These are phyloP conservation scores for Phrynocephalus guinanensis DNA, from an alignment of 2,797 vertebrate species.

Conservation along the genomic window DNA sequence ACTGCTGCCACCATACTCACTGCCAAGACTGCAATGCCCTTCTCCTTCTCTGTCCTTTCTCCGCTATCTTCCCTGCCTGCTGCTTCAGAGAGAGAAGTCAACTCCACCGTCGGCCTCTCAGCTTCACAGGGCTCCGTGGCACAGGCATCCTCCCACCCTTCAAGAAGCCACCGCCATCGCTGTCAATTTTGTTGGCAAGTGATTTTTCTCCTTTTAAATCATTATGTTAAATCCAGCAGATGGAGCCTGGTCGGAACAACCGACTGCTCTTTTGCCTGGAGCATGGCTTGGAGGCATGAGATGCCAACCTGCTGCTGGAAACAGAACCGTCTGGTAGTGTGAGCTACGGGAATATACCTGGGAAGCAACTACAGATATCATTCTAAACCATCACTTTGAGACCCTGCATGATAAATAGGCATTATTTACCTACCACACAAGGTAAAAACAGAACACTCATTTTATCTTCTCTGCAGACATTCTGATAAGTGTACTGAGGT, in stretches of 20 bases:
- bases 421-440: neutral
- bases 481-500: neutral
- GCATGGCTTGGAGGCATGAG: neutral
- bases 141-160: neutral
- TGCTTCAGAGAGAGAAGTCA: neutral
- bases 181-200: too few relatives aligned
- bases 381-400: neutral
- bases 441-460: neutral
- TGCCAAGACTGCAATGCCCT: too few relatives aligned
- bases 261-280: neutral
- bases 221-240: neutral
- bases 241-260: neutral
- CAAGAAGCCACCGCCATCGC: neutral
- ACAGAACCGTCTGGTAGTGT: neutral
- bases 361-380: neutral
- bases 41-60: neutral
- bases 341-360: neutral
- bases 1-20: neutral
- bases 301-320: neutral
- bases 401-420: neutral
- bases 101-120: neutral
- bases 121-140: neutral
- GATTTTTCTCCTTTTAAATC: neutral
- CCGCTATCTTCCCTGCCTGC: neutral
- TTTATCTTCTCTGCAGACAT: neutral